Evolutionary conservation across 2,888 invertebrate species (phyloP).

Genomic region (Pteria penguin): DNA sequence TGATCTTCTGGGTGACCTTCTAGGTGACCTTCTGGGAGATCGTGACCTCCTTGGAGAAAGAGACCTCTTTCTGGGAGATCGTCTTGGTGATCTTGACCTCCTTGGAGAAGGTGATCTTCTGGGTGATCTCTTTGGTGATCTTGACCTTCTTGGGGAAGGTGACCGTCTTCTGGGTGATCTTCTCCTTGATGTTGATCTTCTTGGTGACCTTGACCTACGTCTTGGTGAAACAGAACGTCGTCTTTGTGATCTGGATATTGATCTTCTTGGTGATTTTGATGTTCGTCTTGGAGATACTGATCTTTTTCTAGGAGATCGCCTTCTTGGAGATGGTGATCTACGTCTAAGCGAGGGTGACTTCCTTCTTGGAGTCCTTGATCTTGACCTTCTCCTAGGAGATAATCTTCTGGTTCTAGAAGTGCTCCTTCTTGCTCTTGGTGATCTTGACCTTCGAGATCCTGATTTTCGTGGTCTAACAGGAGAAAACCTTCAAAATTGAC

Average conservation of each 20-base stretch:
- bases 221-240: too few species aligned
- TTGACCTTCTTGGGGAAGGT: slow-evolving; percentile 44
- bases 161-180: slow-evolving; percentile 42
- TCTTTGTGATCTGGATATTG: slow-evolving; percentile 46
- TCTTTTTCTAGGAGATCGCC: slow-evolving; percentile 32
- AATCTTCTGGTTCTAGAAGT: slow-evolving; percentile 3
- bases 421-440: slow-evolving; percentile 9
- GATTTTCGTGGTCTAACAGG: slow-evolving; percentile 16
- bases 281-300: slow-evolving; percentile 38
- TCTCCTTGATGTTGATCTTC: slow-evolving; percentile 44
- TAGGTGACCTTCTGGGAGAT: slow-evolving; percentile 24
- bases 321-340: slow-evolving; percentile 46
- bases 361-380: slow-evolving; percentile 36
- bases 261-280: slow-evolving; percentile 39
- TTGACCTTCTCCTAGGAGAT: slow-evolving; percentile 33
- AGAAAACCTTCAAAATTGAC: slow-evolving; percentile 5
- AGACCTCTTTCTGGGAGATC: slow-evolving; percentile 40
- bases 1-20: slow-evolving; percentile 43
- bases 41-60: slow-evolving; percentile 31
- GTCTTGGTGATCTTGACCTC: slow-evolving; percentile 18
- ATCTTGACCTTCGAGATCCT: background rate
- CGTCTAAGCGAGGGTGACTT: slow-evolving; percentile 7
- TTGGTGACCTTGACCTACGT: slow-evolving; percentile 50
- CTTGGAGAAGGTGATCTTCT: slow-evolving; percentile 25
- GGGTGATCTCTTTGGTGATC: slow-evolving; percentile 32